Conservation (phyloP, 2,113 vertebrate species). For the Poicephalus meyeri region DNA sequence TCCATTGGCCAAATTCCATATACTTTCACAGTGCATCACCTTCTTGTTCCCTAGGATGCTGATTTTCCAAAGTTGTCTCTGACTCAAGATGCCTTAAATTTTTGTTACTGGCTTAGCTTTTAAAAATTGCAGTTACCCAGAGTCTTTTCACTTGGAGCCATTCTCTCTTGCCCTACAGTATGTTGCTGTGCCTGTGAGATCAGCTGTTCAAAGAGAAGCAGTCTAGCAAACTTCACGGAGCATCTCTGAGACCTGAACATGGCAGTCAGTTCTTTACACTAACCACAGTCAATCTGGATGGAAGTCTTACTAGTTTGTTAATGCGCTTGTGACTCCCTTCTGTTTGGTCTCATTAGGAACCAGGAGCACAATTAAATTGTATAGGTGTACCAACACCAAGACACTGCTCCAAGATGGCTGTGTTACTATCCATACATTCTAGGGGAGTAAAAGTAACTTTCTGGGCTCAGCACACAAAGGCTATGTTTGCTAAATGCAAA, state of each 20-base stretch:
- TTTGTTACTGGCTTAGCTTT: not conserved
- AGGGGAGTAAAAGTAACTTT: not conserved
- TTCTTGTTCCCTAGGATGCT: not conserved
- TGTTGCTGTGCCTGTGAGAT: not conserved
- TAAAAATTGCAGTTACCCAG: not conserved
- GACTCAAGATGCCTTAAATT: not conserved
- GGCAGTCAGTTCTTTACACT: not conserved
- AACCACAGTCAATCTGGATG: not conserved
- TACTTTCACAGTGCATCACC: not conserved
- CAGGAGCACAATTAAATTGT: not conserved
- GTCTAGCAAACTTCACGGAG: not conserved
- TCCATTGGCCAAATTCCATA: not conserved
- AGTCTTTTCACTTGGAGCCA: not conserved
- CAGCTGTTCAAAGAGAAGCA: not conserved
- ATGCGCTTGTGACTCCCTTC: not conserved
- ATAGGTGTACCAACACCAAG: not conserved
- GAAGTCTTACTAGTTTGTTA: not conserved
- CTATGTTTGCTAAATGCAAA: not conserved
- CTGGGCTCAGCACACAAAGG: not conserved
- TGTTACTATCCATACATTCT: not conserved
- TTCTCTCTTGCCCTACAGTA: not conserved
- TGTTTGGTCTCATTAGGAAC: not conserved
- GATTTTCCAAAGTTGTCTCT: not conserved
- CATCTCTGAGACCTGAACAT: not conserved
- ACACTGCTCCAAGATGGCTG: not conserved